Percentiles rank a stretch among this genome's conserved stretches.
Conservation (phyloP, 2,797 vertebrate species). For the Periophthalmus magnuspinnatus region DNA sequence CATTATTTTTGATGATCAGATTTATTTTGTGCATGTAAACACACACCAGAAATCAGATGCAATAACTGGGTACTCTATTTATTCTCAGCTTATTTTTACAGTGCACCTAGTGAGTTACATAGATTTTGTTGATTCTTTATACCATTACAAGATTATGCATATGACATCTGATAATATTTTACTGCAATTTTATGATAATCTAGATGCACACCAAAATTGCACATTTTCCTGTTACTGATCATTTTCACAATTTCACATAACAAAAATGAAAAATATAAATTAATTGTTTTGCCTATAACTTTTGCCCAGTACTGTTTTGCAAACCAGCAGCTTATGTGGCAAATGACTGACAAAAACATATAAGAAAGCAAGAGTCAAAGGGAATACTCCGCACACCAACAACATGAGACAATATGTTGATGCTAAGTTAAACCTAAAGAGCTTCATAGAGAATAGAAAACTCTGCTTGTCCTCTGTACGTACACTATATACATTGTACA, state of each 20-base stretch:
- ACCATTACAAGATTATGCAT: not conserved
- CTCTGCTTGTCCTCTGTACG: conserved; percentile 67
- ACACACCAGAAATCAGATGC: no score
- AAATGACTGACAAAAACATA: conserved; percentile 82
- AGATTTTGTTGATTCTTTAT: not conserved
- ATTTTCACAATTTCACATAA: not conserved
- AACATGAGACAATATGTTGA: conserved; percentile 88
- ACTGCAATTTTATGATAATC: not conserved
- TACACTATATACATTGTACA: conserved; percentile 83
- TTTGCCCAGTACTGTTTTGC: conserved; percentile 62
- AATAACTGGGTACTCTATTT: no score
- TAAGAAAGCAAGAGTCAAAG: conserved; percentile 64
- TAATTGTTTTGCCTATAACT: not conserved
- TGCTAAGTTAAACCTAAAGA: conserved; percentile 86
- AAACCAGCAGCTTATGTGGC: conserved; percentile 89
- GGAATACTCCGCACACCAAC: conserved; percentile 87
- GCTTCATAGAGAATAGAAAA: conserved; percentile 95
- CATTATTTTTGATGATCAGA: no score
- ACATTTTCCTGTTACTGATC: not conserved
- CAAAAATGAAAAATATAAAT: not conserved
- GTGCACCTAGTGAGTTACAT: not conserved
- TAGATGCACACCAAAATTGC: not conserved
- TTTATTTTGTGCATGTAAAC: no score
- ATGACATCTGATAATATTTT: not conserved
- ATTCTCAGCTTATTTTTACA: no score